A percentile compares a stretch with the other conserved stretches of the same genome.
Conservation (phyloP, 2,113 vertebrate species). For the Brevimyrus niger region DNA sequence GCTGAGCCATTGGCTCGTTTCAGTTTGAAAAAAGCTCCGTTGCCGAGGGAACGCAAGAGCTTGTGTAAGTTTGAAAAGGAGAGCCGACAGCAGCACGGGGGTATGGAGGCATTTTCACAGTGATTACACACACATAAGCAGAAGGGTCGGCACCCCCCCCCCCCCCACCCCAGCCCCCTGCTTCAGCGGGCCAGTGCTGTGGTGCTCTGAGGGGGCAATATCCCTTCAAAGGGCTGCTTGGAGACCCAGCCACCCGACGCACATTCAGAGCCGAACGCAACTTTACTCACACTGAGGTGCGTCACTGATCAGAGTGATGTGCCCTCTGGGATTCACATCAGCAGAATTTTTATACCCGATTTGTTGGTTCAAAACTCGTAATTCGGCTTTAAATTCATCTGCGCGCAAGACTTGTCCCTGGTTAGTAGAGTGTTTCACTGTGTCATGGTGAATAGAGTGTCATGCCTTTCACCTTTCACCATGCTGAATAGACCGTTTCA, state of each 20-base stretch:
- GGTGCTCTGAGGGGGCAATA: neutral
- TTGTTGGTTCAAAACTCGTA: conserved; percentile 29
- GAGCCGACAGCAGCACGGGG: conserved; percentile 10
- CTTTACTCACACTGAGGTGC: neutral
- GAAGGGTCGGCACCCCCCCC: neutral
- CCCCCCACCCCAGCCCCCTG: neutral
- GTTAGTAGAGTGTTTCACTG: neutral
- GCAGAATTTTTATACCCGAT: conserved; percentile 44
- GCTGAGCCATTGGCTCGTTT: conserved; percentile 41
- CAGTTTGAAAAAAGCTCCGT: conserved; percentile 27
- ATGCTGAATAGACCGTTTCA: neutral
- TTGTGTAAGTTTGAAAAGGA: conserved; percentile 41
- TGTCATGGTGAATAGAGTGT: neutral
- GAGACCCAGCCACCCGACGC: neutral
- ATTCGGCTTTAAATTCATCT: neutral
- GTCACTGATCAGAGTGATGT: neutral
- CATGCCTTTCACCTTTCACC: too few species aligned
- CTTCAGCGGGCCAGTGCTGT: conserved; percentile 19
- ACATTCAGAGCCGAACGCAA: neutral
- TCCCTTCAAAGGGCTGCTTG: neutral
- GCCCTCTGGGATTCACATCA: conserved; percentile 29
- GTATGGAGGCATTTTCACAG: conserved; percentile 28
- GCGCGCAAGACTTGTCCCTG: neutral
- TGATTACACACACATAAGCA: conserved; percentile 21
- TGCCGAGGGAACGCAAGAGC: conserved; percentile 38